Base-by-base conservation (phyloP, 2,113 vertebrate genomes). In the Dipodomys stephensi region DNA sequence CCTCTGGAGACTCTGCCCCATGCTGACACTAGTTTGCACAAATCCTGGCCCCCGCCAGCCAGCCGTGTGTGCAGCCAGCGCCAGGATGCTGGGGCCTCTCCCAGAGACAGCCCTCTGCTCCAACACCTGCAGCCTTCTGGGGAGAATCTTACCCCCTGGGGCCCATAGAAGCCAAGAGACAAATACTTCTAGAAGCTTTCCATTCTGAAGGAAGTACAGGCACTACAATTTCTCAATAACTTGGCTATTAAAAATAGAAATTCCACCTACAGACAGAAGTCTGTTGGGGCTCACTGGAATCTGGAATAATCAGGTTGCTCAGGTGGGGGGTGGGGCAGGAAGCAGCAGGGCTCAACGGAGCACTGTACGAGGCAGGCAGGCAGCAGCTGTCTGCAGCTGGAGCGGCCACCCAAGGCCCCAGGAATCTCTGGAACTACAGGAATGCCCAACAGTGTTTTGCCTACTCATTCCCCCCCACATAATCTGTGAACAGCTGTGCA, bases 191-290 rank as follows among this genome's bases (percentile, higher is more conserved):
- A 32, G 93, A 88, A 93, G 90, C 39, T 32, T 94, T 90, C 68
- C 2, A 0, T 39, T 65, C 20, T 2, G 8, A 83, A 85, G 71
- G 81, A 91, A 86, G 90, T 25, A 71, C 62, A 71, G 62, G n/a
- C 15, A 30, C 68, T 73, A 67, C 18, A 23, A 39, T 39, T 53
- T 77, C 88, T 76, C 89, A 60, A 80, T 25, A 67, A 78, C 57
- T 83, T 53, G 35, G 82, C 62, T 83, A 28, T 79, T 92, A 74
- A 93, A 86, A 93, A 94, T n/a, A 84, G 87, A 65, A 89, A n/a
- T 35, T 39, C 81, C 77, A 53, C 87, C 85, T 22, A 57, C 72
- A 30, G 0, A 53, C 0, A 15, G 68, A 77, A 15, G 39, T 44
- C 22, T 19, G 68, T n/a, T 1, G 7, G 72, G 72, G 87, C 46